phyloP scores from a whole-genome alignment of 2,113 vertebrate genomes.

The Ceyx melanurus region DNA sequence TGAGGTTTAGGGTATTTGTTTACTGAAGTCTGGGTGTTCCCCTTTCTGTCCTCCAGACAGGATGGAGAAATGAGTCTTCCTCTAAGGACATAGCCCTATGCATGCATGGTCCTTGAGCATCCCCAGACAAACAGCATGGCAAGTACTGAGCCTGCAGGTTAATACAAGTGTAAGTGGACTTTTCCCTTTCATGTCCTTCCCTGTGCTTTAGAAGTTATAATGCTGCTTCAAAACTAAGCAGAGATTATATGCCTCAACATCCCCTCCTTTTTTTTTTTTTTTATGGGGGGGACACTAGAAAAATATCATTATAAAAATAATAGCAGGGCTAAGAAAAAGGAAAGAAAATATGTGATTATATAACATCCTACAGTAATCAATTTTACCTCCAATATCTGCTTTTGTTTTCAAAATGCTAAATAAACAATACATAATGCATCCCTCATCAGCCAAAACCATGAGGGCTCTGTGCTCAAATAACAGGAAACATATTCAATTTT shows the following conservation, averaged over 20 bases:
- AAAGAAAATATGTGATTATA: conserved; percentile 66
- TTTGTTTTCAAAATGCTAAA: conserved; percentile 86
- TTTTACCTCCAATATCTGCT: conserved; percentile 82
- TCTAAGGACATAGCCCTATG: not conserved
- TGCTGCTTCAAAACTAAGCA: not conserved
- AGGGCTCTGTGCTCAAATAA: conserved; percentile 86
- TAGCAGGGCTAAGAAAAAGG: conserved; percentile 24
- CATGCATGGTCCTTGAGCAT: not conserved
- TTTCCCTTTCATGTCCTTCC: not conserved
- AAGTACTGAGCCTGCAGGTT: conserved; percentile 4
- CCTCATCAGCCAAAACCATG: conserved; percentile 82
- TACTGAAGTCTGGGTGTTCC: not conserved
- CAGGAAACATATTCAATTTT: conserved; percentile 90
- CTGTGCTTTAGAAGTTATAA: conserved; percentile 19
- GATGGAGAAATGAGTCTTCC: not conserved
- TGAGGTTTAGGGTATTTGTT: not conserved
- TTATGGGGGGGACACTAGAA: not conserved
- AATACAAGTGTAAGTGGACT: not conserved
- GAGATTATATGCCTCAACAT: not conserved
- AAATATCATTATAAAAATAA: conserved; percentile 57
- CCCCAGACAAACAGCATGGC: not conserved
- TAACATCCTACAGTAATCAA: conserved; percentile 79
- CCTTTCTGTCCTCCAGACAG: not conserved
- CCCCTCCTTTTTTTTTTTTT: not conserved
- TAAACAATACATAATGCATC: conserved; percentile 85